Percentiles rank a stretch among this genome's conserved stretches.
Conservation (phyloP, 2,888 invertebrate genomes). For the Sinelater perroti region DNA sequence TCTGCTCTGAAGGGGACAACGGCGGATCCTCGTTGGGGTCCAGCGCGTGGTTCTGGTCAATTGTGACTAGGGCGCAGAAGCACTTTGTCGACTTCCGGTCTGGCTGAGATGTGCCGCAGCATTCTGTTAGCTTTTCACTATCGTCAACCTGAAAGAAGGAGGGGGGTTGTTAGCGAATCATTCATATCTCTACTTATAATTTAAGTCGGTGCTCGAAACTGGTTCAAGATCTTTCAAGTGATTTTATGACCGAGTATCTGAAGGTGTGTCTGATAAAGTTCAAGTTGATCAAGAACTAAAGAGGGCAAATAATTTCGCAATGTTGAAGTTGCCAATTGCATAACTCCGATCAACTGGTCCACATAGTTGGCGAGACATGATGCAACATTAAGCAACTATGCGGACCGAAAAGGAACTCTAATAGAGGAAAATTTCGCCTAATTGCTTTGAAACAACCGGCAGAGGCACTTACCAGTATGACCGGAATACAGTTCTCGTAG, state of each 20-base stretch:
- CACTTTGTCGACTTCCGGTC: slow-evolving; percentile 60
- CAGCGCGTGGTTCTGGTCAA: slow-evolving; percentile 60
- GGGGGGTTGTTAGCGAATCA: not conserved
- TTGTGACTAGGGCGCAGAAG: slow-evolving; percentile 66
- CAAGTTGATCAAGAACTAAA: too few relatives aligned
- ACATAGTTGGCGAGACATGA: too few relatives aligned
- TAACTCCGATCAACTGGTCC: too few relatives aligned
- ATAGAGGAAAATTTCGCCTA: not conserved
- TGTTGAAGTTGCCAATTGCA: too few relatives aligned
- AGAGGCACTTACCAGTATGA: slow-evolving; percentile 69
- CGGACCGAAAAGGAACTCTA: too few relatives aligned
- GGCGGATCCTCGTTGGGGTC: slow-evolving; percentile 61
- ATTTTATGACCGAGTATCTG: too few relatives aligned
- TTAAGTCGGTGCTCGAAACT: not conserved
- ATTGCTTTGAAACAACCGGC: not conserved
- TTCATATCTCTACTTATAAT: not conserved
- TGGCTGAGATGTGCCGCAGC: slow-evolving; percentile 60
- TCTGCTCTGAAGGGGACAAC: slow-evolving; percentile 69
- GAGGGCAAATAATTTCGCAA: too few relatives aligned
- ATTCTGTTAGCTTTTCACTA: slow-evolving; percentile 63
- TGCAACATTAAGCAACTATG: too few relatives aligned
- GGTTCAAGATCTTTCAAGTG: too few relatives aligned
- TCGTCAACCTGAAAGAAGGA: slow-evolving; percentile 65
- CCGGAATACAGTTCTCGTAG: slow-evolving; percentile 79
- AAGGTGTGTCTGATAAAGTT: too few relatives aligned